Conservation (phyloP, 2,113 vertebrate species). For the Sphaerodactylus townsendi region DNA sequence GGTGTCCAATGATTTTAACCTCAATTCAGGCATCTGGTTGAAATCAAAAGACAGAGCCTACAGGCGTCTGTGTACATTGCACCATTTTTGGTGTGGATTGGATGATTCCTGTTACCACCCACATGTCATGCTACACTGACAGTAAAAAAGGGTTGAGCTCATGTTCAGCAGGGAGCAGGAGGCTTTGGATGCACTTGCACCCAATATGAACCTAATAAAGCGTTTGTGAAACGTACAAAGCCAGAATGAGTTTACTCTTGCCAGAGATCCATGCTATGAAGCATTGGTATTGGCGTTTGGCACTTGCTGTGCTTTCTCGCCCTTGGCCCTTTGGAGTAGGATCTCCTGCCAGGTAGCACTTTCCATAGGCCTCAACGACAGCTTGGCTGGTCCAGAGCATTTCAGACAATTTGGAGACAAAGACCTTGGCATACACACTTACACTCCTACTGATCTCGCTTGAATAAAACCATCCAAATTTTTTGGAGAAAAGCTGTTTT, state of each 20-base stretch:
- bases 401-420: slow-evolving; percentile 3
- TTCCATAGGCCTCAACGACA: background rate
- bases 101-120: background rate
- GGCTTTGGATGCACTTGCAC: background rate
- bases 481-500: background rate
- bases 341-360: background rate
- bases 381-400: background rate
- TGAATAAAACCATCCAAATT: background rate
- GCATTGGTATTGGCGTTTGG: background rate
- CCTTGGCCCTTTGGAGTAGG: background rate
- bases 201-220: too few species aligned
- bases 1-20: background rate
- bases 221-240: background rate
- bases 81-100: background rate
- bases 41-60: background rate
- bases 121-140: too few species aligned
- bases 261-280: background rate
- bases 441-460: background rate
- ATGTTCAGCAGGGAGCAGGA: background rate
- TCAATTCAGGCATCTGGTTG: background rate
- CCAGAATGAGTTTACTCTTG: background rate
- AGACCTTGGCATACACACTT: background rate
- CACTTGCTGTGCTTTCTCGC: background rate
- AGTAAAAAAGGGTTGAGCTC: background rate
- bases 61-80: background rate